phyloP scores from a whole-genome alignment of 2,797 vertebrate species.

The Acanthopagrus latus region DNA sequence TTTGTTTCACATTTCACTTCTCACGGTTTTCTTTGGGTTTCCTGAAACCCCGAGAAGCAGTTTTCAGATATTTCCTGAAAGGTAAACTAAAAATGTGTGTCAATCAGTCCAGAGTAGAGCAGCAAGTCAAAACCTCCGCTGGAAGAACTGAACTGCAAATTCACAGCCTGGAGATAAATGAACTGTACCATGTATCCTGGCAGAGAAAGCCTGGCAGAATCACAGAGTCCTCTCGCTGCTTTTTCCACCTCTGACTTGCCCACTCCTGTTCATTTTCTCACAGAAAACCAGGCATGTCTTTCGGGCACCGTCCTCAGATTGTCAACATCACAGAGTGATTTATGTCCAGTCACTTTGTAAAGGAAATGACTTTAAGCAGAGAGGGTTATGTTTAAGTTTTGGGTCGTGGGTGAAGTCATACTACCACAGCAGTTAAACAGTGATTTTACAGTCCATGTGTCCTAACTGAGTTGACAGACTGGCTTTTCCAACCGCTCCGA shows the following conservation, averaged over 20 bases:
- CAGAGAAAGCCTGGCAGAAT: conserved; percentile 56
- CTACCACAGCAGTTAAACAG: conserved; percentile 50
- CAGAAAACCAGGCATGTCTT: conserved; percentile 58
- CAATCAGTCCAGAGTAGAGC: conserved; percentile 42
- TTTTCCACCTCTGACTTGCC: conserved; percentile 71
- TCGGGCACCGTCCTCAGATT: conserved; percentile 48
- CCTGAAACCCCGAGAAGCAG: conserved; percentile 21
- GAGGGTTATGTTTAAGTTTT: conserved; percentile 56
- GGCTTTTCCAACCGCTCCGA: conserved; percentile 43
- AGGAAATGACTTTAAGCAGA: conserved; percentile 55
- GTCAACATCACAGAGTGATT: conserved; percentile 67
- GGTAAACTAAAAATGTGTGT: conserved; percentile 50
- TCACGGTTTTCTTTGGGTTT: conserved; percentile 42
- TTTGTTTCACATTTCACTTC: conserved; percentile 37
- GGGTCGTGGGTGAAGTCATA: conserved; percentile 61
- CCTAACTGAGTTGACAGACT: conserved; percentile 47
- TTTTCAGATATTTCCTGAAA: conserved; percentile 3
- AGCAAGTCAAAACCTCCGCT: conserved; percentile 55
- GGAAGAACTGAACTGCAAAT: conserved; percentile 54
- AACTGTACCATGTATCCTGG: conserved; percentile 61
- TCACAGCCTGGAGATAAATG: conserved; percentile 64
- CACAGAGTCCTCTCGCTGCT: conserved; percentile 28
- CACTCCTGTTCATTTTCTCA: conserved; percentile 58
- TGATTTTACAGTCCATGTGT: conserved; percentile 50
- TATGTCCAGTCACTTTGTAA: conserved; percentile 56